These are phyloP conservation scores for Cichlasoma orientale DNA, from an alignment of 2,797 vertebrate species.

Conservation along the genomic window DNA sequence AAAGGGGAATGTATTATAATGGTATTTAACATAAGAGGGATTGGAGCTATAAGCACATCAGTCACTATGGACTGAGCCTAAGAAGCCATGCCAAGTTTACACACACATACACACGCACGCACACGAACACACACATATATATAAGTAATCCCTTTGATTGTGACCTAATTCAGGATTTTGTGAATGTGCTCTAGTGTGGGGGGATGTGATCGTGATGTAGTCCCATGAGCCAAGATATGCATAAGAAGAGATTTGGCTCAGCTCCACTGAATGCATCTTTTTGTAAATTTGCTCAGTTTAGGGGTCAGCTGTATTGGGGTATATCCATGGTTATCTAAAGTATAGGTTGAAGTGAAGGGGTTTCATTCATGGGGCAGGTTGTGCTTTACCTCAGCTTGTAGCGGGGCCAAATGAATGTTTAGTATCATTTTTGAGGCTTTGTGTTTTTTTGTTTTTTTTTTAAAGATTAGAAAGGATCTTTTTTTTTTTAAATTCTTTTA, in stretches of 20 bases:
- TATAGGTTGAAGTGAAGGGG: constrained; percentile 21
- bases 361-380: constrained; percentile 1
- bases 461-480: constrained; percentile 15
- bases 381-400: background rate
- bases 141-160: constrained; percentile 68
- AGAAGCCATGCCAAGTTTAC: constrained; percentile 67
- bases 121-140: background rate
- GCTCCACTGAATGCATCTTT: constrained; percentile 42
- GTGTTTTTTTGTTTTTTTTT: background rate
- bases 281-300: constrained; percentile 46
- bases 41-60: constrained; percentile 58
- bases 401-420: constrained; percentile 14
- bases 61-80: constrained; percentile 58
- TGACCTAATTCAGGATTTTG: constrained; percentile 72
- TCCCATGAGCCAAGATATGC: constrained; percentile 58
- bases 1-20: constrained; percentile 51
- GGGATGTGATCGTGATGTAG: constrained; percentile 55
- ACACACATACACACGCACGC: constrained; percentile 14
- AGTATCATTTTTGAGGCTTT: constrained; percentile 25
- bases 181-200: constrained; percentile 57
- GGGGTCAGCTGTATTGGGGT: constrained; percentile 34
- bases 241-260: constrained; percentile 45
- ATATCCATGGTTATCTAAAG: constrained; percentile 15
- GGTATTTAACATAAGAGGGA: constrained; percentile 57
- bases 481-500: constrained; percentile 59